phyloP scores from a whole-genome alignment of 2,797 vertebrate genomes.

The Numenius phaeopus region DNA sequence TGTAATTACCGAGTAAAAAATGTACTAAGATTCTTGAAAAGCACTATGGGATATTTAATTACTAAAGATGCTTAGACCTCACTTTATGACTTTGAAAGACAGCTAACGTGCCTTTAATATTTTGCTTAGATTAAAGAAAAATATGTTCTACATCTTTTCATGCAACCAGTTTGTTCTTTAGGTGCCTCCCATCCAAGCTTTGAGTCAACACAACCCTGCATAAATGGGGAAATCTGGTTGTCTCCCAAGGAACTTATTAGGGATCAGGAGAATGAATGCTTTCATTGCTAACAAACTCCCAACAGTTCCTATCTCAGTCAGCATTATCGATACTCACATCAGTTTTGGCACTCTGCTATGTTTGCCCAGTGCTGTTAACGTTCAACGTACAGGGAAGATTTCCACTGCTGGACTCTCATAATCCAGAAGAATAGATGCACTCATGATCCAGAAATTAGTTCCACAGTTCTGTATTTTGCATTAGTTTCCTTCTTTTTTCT shows the following conservation, averaged over 20 bases:
- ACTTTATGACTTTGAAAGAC: slow-evolving; percentile 41
- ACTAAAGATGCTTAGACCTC: slow-evolving; percentile 25
- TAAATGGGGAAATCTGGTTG: not conserved
- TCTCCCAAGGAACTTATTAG: not conserved
- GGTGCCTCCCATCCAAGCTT: not conserved
- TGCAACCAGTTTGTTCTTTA: not conserved
- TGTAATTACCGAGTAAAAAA: slow-evolving; percentile 56
- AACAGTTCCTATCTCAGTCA: not conserved
- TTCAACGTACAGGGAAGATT: not conserved
- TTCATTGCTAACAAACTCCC: not conserved
- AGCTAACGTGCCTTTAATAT: not conserved
- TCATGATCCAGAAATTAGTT: not conserved
- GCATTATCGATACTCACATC: not conserved
- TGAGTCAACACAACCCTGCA: not conserved
- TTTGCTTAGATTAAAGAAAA: slow-evolving; percentile 16
- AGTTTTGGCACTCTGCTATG: not conserved
- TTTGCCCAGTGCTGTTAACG: not conserved
- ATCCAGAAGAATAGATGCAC: not conserved
- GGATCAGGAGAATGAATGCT: not conserved
- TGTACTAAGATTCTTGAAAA: slow-evolving; percentile 64
- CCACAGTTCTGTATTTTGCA: slow-evolving; percentile 1
- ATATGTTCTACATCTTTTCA: not conserved
- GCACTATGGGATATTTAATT: slow-evolving; percentile 54
- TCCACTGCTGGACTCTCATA: not conserved
- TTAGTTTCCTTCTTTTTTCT: slow-evolving; percentile 3